These are phyloP conservation scores for Epinotia nisella DNA, from an alignment of 2,888 invertebrate species.

Conservation along the genomic window DNA sequence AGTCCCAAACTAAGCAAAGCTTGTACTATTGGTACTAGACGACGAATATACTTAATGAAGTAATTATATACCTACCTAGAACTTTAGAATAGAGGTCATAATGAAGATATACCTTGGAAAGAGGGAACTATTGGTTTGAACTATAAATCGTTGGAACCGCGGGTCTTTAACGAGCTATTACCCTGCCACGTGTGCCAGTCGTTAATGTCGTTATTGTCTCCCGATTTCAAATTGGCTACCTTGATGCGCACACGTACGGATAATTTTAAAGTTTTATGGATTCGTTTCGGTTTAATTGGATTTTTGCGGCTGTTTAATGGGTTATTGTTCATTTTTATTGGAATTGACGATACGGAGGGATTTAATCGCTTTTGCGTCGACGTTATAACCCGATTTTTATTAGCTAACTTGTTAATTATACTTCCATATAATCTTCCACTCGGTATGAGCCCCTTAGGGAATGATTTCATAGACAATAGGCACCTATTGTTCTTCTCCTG, in stretches of 20 bases:
- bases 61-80: neutral
- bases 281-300: neutral
- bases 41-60: no score
- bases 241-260: conserved; percentile 2
- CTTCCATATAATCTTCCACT: neutral
- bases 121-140: neutral
- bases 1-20: no score
- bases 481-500: no score
- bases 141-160: neutral
- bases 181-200: conserved; percentile 23
- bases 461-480: no score
- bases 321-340: neutral
- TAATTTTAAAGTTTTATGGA: neutral
- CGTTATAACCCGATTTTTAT: neutral
- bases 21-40: no score
- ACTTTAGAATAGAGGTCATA: neutral
- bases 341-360: neutral
- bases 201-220: conserved; percentile 30
- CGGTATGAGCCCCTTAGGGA: neutral
- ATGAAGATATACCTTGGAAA: neutral
- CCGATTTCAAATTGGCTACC: conserved; percentile 28
- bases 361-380: neutral
- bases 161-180: conserved; percentile 7
- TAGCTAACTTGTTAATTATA: neutral
- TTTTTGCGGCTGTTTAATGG: neutral